A percentile compares a stretch with the other conserved stretches of the same genome.
Conservation (phyloP, 1,140 invertebrate species). For the Diorhabda carinulata region DNA sequence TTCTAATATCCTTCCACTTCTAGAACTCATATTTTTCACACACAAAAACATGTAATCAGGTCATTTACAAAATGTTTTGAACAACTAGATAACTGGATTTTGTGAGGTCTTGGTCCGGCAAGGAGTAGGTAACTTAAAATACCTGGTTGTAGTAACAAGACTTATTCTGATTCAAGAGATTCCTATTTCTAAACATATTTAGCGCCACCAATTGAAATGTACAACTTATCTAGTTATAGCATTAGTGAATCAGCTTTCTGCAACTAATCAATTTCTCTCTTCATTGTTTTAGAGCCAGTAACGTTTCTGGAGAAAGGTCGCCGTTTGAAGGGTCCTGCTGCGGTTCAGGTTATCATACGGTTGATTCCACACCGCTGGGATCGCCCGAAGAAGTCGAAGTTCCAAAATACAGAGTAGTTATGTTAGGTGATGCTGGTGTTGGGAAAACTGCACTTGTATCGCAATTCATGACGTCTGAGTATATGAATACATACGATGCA, state of each 20-base stretch:
- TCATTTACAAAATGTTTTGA: too few species aligned
- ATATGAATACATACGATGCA: conserved; percentile 88
- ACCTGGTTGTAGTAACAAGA: neutral
- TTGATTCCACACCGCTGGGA: conserved; percentile 55
- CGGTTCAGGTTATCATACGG: conserved; percentile 66
- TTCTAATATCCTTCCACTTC: too few species aligned
- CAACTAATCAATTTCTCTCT: neutral
- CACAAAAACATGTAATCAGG: too few species aligned
- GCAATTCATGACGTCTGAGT: conserved; percentile 92
- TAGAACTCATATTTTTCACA: too few species aligned
- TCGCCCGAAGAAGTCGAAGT: conserved; percentile 57
- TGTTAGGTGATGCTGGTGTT: conserved; percentile 76
- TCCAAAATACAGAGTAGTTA: conserved; percentile 73
- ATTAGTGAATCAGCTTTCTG: neutral
- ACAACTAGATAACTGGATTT: too few species aligned
- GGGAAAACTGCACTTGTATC: conserved; percentile 85
- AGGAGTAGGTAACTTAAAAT: neutral
- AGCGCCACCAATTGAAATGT: too few species aligned
- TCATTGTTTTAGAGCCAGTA: conserved; percentile 35
- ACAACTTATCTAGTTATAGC: neutral
- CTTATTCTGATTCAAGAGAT: too few species aligned
- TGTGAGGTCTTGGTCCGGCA: neutral
- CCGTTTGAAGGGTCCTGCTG: conserved; percentile 81
- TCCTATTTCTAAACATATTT: too few species aligned
- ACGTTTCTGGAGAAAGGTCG: conserved; percentile 73